Evolutionary conservation across 53 echinoderm and acorn worm genomes (phyloP), one percentile per base, ranked within the genome.

Genomic region (Echinometra lucunter): DNA sequence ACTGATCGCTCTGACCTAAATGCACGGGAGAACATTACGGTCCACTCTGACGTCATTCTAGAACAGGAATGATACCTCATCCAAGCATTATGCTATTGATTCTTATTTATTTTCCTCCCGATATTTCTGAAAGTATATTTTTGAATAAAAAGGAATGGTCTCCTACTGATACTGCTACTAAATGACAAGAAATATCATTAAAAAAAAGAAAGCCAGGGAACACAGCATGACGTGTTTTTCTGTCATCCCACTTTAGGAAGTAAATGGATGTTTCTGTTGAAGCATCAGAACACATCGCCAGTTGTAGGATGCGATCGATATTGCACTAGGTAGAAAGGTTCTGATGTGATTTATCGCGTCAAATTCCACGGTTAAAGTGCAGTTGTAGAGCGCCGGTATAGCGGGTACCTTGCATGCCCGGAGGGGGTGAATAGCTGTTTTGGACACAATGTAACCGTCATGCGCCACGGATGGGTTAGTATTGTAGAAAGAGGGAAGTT

Each of bases 281-380:
- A 78, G 78, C 83, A 83, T 47, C 23, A 83, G 25, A 83, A 44
- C 47, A 44, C 83, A 83, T 83, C 45, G 15, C 32, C 30, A 56
- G 56, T 55, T 83, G 55, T 12, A 88, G 28, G 88, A 7, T 5
- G 55, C 56, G 88, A 88, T 88, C 88, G 56, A 88, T 88, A 88
- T 27, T 27, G 45, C 83, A 83, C 49, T 55, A 56, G 88, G 88
- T 56, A 28, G 88, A 55, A 72, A 35, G 88, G 2, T 32, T 18
- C 83, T 45, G 83, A 82, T 82, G 83, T 82, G 83, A 88, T 88
- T 88, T 88, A 88, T 49, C 28, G 11, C 55, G 30, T 56, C 27
- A 88, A 88, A 49, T 88, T 88, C 88, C 88, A 49, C 88, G 88
- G 88, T 88, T 49, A 47, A 88, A 88, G 88, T 88, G 88, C 88